A percentile compares a stretch with the other conserved stretches of the same genome.
Evolutionary conservation across 2,797 vertebrate genomes (phyloP).

Genomic region (Euphonia xanthogaster): DNA sequence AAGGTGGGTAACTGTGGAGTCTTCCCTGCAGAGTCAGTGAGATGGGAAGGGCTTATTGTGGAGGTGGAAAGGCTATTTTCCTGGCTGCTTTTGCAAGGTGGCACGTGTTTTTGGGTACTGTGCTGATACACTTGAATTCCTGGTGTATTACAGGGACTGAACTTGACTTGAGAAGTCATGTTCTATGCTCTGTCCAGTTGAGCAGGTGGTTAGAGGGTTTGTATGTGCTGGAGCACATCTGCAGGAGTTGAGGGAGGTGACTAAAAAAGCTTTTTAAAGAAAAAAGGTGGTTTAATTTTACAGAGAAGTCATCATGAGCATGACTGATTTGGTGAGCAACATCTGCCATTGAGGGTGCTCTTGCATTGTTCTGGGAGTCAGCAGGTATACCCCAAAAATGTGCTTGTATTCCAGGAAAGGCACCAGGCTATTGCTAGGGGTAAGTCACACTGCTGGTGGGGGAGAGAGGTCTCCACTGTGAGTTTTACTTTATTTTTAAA

Average conservation of each 20-base stretch:
- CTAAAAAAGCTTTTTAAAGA: not conserved
- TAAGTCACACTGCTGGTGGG: not conserved
- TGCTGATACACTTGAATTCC: not conserved
- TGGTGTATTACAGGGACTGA: not conserved
- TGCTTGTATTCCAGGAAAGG: not conserved
- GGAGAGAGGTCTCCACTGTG: not conserved
- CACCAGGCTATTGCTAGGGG: not conserved
- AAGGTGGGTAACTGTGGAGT: not conserved
- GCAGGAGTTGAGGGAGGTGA: not conserved
- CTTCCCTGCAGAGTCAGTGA: not conserved
- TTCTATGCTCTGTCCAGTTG: not conserved
- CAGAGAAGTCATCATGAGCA: not conserved
- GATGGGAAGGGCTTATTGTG: not conserved
- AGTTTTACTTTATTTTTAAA: slow-evolving; percentile 4
- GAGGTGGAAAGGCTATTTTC: not conserved
- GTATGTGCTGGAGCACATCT: not conserved
- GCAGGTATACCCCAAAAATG: not conserved
- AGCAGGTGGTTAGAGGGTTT: not conserved
- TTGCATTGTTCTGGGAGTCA: not conserved
- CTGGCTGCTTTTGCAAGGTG: not conserved
- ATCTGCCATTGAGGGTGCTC: not conserved
- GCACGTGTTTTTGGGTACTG: not conserved
- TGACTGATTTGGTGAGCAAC: not conserved
- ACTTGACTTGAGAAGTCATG: not conserved
- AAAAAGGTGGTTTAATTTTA: accelerated